Base-by-base conservation (phyloP, 2,797 vertebrate genomes). In the Geotria australis region DNA sequence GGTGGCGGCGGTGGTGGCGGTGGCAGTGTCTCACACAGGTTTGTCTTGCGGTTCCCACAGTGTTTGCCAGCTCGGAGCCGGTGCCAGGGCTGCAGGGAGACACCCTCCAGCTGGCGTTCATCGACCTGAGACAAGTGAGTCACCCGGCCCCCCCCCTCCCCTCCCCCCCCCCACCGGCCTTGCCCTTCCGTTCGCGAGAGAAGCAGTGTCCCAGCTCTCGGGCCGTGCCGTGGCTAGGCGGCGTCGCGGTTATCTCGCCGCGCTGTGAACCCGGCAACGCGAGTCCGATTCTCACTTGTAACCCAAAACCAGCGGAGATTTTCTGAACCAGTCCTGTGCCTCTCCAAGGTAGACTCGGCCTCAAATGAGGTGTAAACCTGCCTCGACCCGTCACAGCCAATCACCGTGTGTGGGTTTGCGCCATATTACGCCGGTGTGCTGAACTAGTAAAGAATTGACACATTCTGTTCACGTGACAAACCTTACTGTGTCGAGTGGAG, bases 61-160 rank as follows among this genome's bases (percentile, higher is more conserved):
- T 81, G 81, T 96, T 94, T 95, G 86, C 88, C 88, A 95, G 85
- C 80, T 85, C 88, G 74, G 79, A 85, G 75, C 88, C 88, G 73
- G 88, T 96, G 81, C 83, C 83, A 81, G 88, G 88, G 76, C 91
- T 95, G 81, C 89, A 95, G 79, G 88, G 83, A 78, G 89, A 95
- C 81, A 96, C 85, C 75, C 82, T 94, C 81, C 82, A 86, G 81
- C 80, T 96, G 81, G 89, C 89, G 84, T 95, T 96, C 88, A 91
- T 86, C 81, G 85, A 95, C 83, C 91, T 96, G 84, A 93, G 88
- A 95, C 88, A 96, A 94, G 88, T 96, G 91, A 79, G 89, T n/a
- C 11, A 56, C 56, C 46, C 45, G 47, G 47, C 38, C 62, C 14
- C 61, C 61, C 60, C 61, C 56, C 65, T 64, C 48, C 57, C 66